These are phyloP conservation scores for Prorops nasuta DNA, from an alignment of 1,140 invertebrate species.

Conservation along the genomic window DNA sequence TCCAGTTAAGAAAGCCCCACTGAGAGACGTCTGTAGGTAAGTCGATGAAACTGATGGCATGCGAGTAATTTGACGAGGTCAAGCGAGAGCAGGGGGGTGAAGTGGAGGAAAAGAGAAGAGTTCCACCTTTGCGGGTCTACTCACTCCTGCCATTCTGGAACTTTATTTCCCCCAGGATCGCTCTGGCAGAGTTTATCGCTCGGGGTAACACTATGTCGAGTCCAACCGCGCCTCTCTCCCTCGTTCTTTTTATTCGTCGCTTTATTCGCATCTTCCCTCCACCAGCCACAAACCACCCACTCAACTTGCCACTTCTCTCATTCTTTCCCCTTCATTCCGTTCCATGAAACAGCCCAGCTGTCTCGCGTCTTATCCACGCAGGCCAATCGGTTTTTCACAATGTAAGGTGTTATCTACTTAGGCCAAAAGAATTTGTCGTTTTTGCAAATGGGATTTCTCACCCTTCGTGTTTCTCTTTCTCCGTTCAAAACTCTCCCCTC, in stretches of 20 bases:
- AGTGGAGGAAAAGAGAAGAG: no score
- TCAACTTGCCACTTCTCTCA: no score
- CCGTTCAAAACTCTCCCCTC: no score
- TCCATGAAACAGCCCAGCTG: not conserved
- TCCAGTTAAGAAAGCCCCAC: no score
- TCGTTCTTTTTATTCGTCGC: not conserved
- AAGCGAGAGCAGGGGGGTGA: slow-evolving; percentile 18
- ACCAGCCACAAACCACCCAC: not conserved
- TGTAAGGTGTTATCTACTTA: slow-evolving; percentile 24
- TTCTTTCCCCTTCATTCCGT: slow-evolving; percentile 2
- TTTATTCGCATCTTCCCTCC: slow-evolving; percentile 4
- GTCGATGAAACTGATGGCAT: not conserved
- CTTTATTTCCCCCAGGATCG: slow-evolving; percentile 44
- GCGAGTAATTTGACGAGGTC: slow-evolving; percentile 21
- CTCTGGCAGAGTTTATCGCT: slow-evolving; percentile 35
- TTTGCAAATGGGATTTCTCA: slow-evolving; percentile 9
- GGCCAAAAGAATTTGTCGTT: slow-evolving; percentile 10
- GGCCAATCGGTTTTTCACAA: slow-evolving; percentile 15
- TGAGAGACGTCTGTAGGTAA: not conserved
- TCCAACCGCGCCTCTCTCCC: slow-evolving; percentile 4
- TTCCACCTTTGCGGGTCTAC: slow-evolving; percentile 13
- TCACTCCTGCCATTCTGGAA: slow-evolving; percentile 23
- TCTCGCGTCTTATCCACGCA: not conserved
- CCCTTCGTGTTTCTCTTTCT: no score
- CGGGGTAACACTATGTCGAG: slow-evolving; percentile 21